Base-by-base conservation (phyloP, 2,888 invertebrate species). In the Scelioninae gen. 1 region DNA sequence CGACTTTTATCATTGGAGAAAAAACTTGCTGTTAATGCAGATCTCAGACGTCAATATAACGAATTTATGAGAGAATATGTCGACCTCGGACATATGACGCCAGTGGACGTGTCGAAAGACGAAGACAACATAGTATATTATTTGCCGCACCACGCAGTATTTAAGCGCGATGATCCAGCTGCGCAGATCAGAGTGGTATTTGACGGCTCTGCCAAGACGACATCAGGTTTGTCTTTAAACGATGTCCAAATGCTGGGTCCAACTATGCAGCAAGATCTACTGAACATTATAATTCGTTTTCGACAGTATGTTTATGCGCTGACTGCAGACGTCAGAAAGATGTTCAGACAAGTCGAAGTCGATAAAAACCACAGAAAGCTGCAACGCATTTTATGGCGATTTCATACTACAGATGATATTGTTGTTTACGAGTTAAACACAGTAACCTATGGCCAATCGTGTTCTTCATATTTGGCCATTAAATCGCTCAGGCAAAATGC, bases 121-220 rank as follows among this genome's bases (percentile, higher is more conserved):
- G 15, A n/a, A 84, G 82, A 56, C 43, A 5, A 83, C 8, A 32
- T 31, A 6, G 32, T 10, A 9, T 63, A 75, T 53, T 90, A 88
- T 74, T 56, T 90, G 4, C 88, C 89, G 31, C 89, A 90, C 83
- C 89, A 89, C 53, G 69, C 86, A 0, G 88, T 90, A 1, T 82
- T 78, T 16, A 86, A 84, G 55, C 83, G 79, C 8, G 49, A 74
- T 1, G 87, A 86, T 55, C 63, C 86, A 0, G 87, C 88, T 0
- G 89, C 89, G 0, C 86, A 88, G 38, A 53, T 89, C 9, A 74
- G 90, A 16, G 86, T 88, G 0, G 89, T 90, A 0, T 90, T 88
- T 75, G 88, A 91, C 58, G 89, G 83, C 10, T 89, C 88, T 0
- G 84, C 86, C 4, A 86, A 81, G 79, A 83, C 80, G 10, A 63